Evolutionary conservation across 2,113 vertebrate genomes (phyloP).

Genomic region (Setophaga coronata): DNA sequence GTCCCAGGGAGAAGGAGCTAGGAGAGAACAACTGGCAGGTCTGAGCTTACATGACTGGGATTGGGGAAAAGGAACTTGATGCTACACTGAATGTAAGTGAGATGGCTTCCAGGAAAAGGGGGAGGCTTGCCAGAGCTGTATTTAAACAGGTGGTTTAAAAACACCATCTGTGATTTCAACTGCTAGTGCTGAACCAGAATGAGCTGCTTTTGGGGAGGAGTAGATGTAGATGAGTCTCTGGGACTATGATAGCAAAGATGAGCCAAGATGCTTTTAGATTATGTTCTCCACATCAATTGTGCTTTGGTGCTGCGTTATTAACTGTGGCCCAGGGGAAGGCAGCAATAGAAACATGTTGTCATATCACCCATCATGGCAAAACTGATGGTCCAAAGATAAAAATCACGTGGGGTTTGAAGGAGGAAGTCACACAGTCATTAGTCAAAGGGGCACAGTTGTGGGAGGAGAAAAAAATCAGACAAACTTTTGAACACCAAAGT

Average conservation of each 20-base stretch:
- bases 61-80: neutral
- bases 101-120: neutral
- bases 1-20: neutral
- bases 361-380: neutral
- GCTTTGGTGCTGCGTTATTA: neutral
- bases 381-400: neutral
- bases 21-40: neutral
- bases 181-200: neutral
- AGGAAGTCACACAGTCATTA: neutral
- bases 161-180: constrained; percentile 35
- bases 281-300: neutral
- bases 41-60: neutral
- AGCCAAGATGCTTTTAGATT: neutral
- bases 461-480: neutral
- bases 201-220: neutral
- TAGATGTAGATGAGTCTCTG: neutral
- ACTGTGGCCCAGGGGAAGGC: neutral
- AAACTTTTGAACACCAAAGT: neutral
- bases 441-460: neutral
- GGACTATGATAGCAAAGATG: neutral
- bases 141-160: constrained; percentile 38
- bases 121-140: neutral
- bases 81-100: neutral
- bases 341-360: neutral
- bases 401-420: neutral